Base-by-base conservation (phyloP, 2,113 vertebrate species). In the rat (Rattus norvegicus) region DNA sequence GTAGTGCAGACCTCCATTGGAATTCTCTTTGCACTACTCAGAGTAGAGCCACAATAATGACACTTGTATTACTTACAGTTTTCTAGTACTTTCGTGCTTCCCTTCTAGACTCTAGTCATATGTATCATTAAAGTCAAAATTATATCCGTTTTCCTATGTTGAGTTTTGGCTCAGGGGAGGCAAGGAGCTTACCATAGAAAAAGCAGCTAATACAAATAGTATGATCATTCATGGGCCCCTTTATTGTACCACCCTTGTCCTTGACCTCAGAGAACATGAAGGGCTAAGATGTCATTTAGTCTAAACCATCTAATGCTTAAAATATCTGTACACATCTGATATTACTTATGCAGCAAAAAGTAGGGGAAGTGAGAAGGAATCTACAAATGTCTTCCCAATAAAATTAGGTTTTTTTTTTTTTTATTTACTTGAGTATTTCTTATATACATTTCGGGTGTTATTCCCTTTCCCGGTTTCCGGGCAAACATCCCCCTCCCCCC, bases 371-470 rank as follows among this genome's bases (percentile, higher is more conserved):
- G 22, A 72, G 5, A 67, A 56, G 3, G 73, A 65, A 20, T 89
- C 30, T 9, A 59, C 63, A 80, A 72, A 86, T 59, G 7, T 2
- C 76, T 95, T 39, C 63, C 36, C 30, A 87, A 30, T 70, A 72
- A 86, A 95, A 85, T 59, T 52, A 49, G 77, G 11, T 28, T 84
- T 93, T n/a, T n/a, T n/a, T n/a, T n/a, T n/a, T n/a, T n/a, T n/a
- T n/a, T n/a, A n/a, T n/a, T n/a, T n/a, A n/a, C n/a, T n/a, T n/a
- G n/a, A n/a, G n/a, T n/a, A n/a, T n/a, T n/a, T n/a, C n/a, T n/a
- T n/a, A n/a, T n/a, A n/a, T n/a, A n/a, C n/a, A n/a, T n/a, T n/a
- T n/a, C n/a, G n/a, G n/a, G n/a, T n/a, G n/a, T n/a, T n/a, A n/a
- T n/a, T n/a, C n/a, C n/a, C n/a, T n/a, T n/a, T n/a, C n/a, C n/a